These are phyloP conservation scores for Periplaneta americana DNA, from an alignment of 1,140 invertebrate species.

Conservation along the genomic window DNA sequence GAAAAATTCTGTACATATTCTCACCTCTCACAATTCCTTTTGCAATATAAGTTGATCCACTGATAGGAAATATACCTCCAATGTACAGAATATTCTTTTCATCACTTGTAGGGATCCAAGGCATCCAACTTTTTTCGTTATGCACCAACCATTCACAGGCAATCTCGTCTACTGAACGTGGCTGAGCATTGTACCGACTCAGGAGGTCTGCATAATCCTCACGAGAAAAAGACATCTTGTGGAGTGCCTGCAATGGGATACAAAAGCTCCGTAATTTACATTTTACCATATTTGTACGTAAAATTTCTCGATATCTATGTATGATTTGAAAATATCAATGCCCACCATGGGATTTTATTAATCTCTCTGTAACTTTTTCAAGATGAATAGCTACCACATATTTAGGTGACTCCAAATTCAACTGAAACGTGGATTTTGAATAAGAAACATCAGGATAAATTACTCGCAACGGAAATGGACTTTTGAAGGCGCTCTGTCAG, in stretches of 20 bases:
- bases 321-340: background rate
- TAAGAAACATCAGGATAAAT: no score
- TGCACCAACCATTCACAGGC: constrained; percentile 65
- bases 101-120: constrained; percentile 48
- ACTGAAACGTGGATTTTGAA: no score
- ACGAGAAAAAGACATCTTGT: constrained; percentile 47
- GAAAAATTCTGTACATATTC: no score
- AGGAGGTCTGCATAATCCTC: constrained; percentile 50
- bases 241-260: constrained; percentile 40
- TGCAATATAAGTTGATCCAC: constrained; percentile 48
- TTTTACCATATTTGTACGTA: background rate
- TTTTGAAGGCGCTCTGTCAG: no score
- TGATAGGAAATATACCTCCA: constrained; percentile 74
- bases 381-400: no score
- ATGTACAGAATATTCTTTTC: constrained; percentile 50
- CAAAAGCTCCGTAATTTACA: background rate
- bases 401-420: no score
- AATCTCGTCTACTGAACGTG: constrained; percentile 28
- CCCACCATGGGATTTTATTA: no score
- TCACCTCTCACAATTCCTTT: constrained; percentile 52
- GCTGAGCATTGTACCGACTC: constrained; percentile 33
- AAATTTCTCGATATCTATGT: background rate
- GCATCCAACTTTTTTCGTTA: constrained; percentile 43
- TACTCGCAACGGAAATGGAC: no score
- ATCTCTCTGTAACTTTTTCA: no score